Evolutionary conservation across 2,113 vertebrate genomes (phyloP), one percentile per base, ranked within the genome.

Genomic region (Rallus limicola): DNA sequence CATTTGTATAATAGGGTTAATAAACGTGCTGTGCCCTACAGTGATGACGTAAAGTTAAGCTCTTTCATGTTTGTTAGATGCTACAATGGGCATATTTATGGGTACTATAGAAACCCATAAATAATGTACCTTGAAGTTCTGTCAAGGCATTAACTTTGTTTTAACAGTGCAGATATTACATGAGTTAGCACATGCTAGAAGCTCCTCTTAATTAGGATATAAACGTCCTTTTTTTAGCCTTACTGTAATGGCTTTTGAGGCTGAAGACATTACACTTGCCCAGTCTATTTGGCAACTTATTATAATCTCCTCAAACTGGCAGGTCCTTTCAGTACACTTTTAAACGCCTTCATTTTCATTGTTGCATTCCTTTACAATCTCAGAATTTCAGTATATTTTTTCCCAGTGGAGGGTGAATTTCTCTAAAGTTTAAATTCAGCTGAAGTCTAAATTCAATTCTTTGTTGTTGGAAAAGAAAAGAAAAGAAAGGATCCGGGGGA

Each of bases 91-190:
- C 60, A 88, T 46, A 46, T 46, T 46, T 46, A 46, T 46, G 44
- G 44, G 48, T 68, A 90, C 64, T 14, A 44, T 44, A 88, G 77
- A 90, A 94, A 95, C 76, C 76, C 65, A 78, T 92, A 95, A 96
- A 96, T 75, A 71, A 70, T 78, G 21, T 63, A 62, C 92, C 92
- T 97, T 96, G 92, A 95, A 95, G 85, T 96, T 95, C 82, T 90
- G 68, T 96, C 0, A 7, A 88, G 85, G 90, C 70, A 90, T 96
- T 90, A 93, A 56, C 60, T 72, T 88, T 92, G 74, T 89, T 95
- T 93, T 91, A 89, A 56, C 77, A 92, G 72, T 89, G 69, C 48
- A 92, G 79, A 86, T 94, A 82, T 88, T 96, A 69, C 63, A 62
- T 72, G 71, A 93, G 64, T 91, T 96, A 40, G 88, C 34, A 78